Percentiles rank a stretch among this genome's conserved stretches.
Conservation (phyloP, 2,888 invertebrate genomes). For the Norana najaformis region DNA sequence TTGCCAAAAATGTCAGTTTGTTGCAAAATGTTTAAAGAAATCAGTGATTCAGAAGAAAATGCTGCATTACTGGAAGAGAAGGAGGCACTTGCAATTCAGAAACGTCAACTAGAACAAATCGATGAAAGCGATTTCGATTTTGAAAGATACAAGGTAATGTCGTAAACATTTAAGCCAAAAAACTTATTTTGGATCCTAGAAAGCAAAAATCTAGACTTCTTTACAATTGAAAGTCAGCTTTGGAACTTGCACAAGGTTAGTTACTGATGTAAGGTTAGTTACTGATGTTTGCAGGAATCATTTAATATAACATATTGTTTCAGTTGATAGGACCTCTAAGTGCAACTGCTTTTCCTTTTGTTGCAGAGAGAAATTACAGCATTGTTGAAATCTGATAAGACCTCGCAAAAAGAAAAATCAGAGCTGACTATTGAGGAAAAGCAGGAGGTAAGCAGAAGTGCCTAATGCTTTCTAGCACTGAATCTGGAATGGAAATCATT, state of each 20-base stretch:
- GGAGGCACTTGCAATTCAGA: slow-evolving; percentile 14
- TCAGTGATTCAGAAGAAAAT: slow-evolving; percentile 22
- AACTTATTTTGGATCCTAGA: too few relatives aligned
- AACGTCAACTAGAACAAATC: not conserved
- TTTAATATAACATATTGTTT: not conserved
- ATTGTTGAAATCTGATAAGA: not conserved
- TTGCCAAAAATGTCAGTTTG: not conserved
- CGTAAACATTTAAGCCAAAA: too few relatives aligned
- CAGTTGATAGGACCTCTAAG: not conserved
- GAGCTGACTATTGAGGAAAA: not conserved
- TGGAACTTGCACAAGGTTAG: too few relatives aligned
- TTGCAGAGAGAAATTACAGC: slow-evolving; percentile 5
- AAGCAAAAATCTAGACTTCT: too few relatives aligned
- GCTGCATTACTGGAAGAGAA: slow-evolving; percentile 18
- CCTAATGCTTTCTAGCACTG: too few relatives aligned
- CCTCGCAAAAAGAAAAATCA: not conserved
- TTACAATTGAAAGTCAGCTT: too few relatives aligned
- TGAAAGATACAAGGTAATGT: slow-evolving; percentile 20
- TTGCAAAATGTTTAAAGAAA: not conserved
- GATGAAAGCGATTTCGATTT: slow-evolving; percentile 24
- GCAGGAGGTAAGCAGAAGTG: slow-evolving; percentile 1
- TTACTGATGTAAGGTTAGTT: too few relatives aligned
- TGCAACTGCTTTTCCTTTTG: not conserved
- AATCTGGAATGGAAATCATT: too few relatives aligned
- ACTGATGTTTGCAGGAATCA: not conserved